Conservation (phyloP, 2,797 vertebrate species). For the Salmo trutta region DNA sequence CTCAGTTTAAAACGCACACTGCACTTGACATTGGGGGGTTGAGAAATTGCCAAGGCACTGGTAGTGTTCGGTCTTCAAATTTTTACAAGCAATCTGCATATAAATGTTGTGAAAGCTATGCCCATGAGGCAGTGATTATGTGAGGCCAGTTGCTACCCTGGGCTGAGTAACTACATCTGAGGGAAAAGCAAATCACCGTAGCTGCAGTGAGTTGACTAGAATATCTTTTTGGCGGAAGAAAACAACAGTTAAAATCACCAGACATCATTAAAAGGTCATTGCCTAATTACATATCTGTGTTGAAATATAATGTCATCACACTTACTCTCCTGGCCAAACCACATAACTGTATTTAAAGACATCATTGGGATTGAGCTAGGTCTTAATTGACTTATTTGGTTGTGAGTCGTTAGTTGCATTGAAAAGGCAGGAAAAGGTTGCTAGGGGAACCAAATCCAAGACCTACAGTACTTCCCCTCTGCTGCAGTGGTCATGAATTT, state of each 20-base stretch:
- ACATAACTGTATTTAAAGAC: not conserved
- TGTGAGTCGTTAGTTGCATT: not conserved
- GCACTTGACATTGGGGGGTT: constrained; percentile 41
- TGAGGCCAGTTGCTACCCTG: constrained; percentile 62
- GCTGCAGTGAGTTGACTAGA: constrained; percentile 30
- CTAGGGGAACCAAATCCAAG: too few relatives aligned
- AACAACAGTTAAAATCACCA: not conserved
- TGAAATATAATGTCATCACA: not conserved
- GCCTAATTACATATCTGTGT: not conserved
- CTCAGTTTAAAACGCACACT: constrained; percentile 20
- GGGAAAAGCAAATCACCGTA: constrained; percentile 28
- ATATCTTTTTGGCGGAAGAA: not conserved
- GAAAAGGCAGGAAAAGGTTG: not conserved
- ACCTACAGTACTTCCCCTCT: too few relatives aligned
- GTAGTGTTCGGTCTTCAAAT: constrained; percentile 24
- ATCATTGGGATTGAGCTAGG: not conserved
- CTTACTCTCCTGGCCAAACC: not conserved
- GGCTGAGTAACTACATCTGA: constrained; percentile 51
- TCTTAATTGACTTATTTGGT: not conserved
- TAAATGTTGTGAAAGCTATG: constrained; percentile 38
- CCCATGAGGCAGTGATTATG: constrained; percentile 60
- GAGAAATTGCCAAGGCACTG: constrained; percentile 1
- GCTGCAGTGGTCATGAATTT: not conserved
- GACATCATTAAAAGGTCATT: not conserved
- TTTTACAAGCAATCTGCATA: constrained; percentile 59